phyloP scores from a whole-genome alignment of 2,797 vertebrate species.

The Lagorchestes hirsutus region DNA sequence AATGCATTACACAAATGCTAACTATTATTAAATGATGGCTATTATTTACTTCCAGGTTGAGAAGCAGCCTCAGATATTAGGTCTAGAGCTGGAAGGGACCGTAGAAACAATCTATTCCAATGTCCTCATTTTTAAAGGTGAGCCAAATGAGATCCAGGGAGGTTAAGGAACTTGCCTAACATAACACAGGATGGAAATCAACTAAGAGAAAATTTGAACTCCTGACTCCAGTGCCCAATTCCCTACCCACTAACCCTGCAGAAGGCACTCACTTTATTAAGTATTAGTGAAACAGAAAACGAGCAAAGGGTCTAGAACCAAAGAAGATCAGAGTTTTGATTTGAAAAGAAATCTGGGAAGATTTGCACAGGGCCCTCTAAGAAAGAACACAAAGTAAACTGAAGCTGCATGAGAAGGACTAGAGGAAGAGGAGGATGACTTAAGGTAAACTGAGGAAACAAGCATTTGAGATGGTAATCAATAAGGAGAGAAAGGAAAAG shows the following conservation, averaged over 20 bases:
- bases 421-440: not conserved
- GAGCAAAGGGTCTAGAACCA: not conserved
- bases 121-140: not conserved
- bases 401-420: not conserved
- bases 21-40: not conserved
- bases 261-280: not conserved
- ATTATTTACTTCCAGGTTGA: not conserved
- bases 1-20: not conserved
- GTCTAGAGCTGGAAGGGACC: not conserved
- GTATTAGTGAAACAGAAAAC: not conserved
- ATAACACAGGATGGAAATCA: not conserved
- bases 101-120: not conserved
- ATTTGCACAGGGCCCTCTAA: not conserved
- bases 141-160: not conserved
- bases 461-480: not conserved
- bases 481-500: not conserved
- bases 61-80: not conserved
- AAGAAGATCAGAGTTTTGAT: not conserved
- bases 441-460: not conserved
- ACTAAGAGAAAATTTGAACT: not conserved
- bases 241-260: not conserved
- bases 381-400: not conserved
- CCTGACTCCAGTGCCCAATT: not conserved
- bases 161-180: not conserved
- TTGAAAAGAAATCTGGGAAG: not conserved